Evolutionary conservation across 2,113 vertebrate genomes (phyloP), one percentile per base, ranked within the genome.

Genomic region (Pungitius pungitius): DNA sequence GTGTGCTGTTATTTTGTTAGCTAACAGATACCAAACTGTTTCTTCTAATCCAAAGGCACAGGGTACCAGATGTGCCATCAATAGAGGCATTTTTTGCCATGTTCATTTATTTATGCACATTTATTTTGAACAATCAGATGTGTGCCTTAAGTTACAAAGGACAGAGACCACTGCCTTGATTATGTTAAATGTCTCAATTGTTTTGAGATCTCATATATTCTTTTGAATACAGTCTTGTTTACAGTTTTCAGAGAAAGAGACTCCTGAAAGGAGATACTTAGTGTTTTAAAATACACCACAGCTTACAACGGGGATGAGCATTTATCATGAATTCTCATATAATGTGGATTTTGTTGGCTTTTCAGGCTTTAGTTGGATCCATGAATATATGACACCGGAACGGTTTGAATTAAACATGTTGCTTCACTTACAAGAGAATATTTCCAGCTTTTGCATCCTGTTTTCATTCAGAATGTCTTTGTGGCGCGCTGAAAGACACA

Each of bases 371-470:
- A 47, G 49, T 39, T 61, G 13, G 14, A 56, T 42, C 17, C 2
- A 9, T 69, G 24, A 69, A 74, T n/a, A 42, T 52, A 39, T 22
- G 14, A 43, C 22, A 0, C 37, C 55, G 8, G 8, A 58, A 20
- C 49, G 24, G 37, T 65, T 65, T 52, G n/a, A 39, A 57, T 69
- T 27, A 54, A 58, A 58, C 70, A 80, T 39, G 37, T 60, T 47
- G 60, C 43, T 75, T 12, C 33, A 62, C 71, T 76, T 61, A 68
- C 17, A 11, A 55, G 17, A 55, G 42, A 18, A 58, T 63, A 26
- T 26, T 33, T 45, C 13, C 35, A 39, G 33, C 5, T 6, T 39
- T 56, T 56, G 39, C 52, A 65, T 60, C 66, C 24, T 51, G 55
- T 49, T 75, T 72, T 57, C 62, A 71, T 67, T 74, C 5, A 26